Conservation (phyloP, 2,797 vertebrate genomes). For the Hemitrygon akajei region DNA sequence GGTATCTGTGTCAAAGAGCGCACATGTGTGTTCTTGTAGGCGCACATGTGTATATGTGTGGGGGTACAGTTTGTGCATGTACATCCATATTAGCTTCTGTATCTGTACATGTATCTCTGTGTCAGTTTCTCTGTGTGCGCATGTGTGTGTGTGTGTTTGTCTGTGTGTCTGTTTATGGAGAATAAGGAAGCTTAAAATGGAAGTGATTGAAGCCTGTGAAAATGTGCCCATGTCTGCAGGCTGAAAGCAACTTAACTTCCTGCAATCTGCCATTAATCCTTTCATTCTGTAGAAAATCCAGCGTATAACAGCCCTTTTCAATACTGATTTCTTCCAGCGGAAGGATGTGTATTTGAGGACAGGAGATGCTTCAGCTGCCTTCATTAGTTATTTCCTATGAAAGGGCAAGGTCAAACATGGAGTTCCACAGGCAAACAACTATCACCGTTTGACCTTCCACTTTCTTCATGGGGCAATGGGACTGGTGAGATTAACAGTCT, state of each 20-base stretch:
- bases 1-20: too few relatives aligned
- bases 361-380: slow-evolving; percentile 38
- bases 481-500: slow-evolving; percentile 5
- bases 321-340: slow-evolving; percentile 32
- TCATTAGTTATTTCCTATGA: slow-evolving; percentile 35
- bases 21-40: too few relatives aligned
- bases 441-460: slow-evolving; percentile 30
- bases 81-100: too few relatives aligned
- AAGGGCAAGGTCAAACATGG: slow-evolving; percentile 38
- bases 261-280: slow-evolving; percentile 32
- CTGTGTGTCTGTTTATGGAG: not conserved
- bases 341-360: slow-evolving; percentile 36
- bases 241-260: slow-evolving; percentile 35
- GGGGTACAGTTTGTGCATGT: too few relatives aligned
- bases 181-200: slow-evolving; percentile 2
- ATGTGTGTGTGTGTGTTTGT: not conserved
- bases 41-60: too few relatives aligned
- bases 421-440: slow-evolving; percentile 38
- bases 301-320: slow-evolving; percentile 32
- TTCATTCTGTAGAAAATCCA: slow-evolving; percentile 34
- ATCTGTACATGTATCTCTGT: too few relatives aligned
- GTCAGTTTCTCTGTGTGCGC: too few relatives aligned
- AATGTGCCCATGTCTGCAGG: not conserved
- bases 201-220: not conserved
- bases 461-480: slow-evolving; percentile 9